A percentile compares a stretch with the other conserved stretches of the same genome.
phyloP scores from a whole-genome alignment of 2,113 vertebrate genomes.

The Myrmecophaga tridactyla region DNA sequence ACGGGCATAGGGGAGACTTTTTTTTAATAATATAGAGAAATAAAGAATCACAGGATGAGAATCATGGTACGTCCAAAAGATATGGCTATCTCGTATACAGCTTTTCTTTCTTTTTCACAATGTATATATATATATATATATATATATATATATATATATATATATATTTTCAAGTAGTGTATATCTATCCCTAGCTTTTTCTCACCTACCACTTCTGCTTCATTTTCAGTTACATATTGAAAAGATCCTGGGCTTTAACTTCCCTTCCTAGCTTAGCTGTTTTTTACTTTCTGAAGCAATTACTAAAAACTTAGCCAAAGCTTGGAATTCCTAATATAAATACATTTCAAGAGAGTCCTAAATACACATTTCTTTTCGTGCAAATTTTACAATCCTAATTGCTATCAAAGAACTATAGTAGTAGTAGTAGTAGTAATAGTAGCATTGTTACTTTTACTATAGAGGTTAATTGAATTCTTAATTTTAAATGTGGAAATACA shows the following conservation, averaged over 20 bases:
- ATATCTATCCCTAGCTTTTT: not conserved
- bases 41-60: conserved; percentile 27
- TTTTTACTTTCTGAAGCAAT: not conserved
- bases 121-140: not conserved
- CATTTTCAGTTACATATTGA: conserved; percentile 7
- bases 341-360: not conserved
- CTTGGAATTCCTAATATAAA: not conserved
- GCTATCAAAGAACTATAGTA: not conserved
- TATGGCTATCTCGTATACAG: not conserved
- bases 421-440: too few relatives aligned
- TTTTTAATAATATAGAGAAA: conserved; percentile 41
- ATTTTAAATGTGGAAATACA: not conserved
- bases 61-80: not conserved
- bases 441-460: not conserved
- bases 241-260: not conserved
- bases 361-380: not conserved
- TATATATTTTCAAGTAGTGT: not conserved
- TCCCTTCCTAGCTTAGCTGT: not conserved
- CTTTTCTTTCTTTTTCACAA: not conserved
- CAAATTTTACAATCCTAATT: not conserved
- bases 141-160: not conserved
- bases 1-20: not conserved
- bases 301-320: not conserved
- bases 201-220: not conserved
- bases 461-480: not conserved